Percentiles rank a stretch among this genome's conserved stretches.
Conservation (phyloP, 2,888 invertebrate species). For the Meiosimyza platycephala region DNA sequence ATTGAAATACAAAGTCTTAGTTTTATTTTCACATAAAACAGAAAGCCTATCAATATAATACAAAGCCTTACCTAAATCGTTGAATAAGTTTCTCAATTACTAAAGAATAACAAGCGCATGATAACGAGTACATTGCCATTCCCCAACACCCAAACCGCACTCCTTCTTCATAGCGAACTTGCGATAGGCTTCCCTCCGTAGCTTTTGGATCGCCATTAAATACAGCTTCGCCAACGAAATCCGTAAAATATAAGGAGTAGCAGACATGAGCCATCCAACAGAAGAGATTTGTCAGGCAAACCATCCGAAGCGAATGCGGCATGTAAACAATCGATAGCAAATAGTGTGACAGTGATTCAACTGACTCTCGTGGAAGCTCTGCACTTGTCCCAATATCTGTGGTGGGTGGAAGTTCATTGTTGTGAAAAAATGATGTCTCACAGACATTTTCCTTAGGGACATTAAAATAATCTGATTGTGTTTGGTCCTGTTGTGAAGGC, state of each 20-base stretch:
- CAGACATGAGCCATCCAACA: conserved; percentile 99
- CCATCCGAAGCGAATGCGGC: conserved; percentile 86
- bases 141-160: conserved; percentile 96
- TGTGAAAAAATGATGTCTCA: conserved; percentile 50
- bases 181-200: conserved; percentile 73
- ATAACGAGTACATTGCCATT: conserved; percentile 95
- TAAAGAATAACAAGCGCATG: conserved; percentile 92
- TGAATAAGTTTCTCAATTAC: conserved; percentile 88
- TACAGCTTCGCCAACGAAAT: conserved; percentile 76
- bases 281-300: conserved; percentile 93
- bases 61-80: conserved; percentile 72
- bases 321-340: conserved; percentile 90
- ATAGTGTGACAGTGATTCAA: conserved; percentile 78
- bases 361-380: conserved; percentile 44
- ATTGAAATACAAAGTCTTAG: background rate
- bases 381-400: conserved; percentile 24
- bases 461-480: conserved; percentile 43
- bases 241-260: conserved; percentile 95
- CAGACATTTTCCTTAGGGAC: conserved; percentile 42
- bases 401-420: conserved; percentile 29
- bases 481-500: conserved; percentile 40
- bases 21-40: background rate
- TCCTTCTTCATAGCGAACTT: conserved; percentile 86
- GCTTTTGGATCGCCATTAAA: conserved; percentile 72
- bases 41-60: conserved; percentile 49